phyloP scores from a whole-genome alignment of 2,113 vertebrate genomes.

The Ophthalmolycus amberensis region DNA sequence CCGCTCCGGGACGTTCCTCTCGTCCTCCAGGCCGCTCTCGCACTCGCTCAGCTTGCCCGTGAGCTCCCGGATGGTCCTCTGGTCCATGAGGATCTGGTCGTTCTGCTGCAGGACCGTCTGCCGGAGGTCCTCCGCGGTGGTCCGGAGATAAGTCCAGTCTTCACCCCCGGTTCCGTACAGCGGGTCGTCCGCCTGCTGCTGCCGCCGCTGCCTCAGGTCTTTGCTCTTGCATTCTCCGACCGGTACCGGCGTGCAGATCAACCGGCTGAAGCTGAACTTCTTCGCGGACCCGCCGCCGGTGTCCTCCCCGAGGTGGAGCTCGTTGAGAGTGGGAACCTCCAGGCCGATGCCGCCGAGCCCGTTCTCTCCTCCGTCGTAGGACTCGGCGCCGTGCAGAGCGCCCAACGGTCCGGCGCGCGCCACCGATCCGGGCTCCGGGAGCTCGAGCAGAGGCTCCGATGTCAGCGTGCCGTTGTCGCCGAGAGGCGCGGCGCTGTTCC shows the following conservation, averaged over 20 bases:
- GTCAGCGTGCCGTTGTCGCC: slow-evolving; percentile 84
- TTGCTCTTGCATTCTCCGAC: slow-evolving; percentile 84
- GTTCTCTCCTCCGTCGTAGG: slow-evolving; percentile 71
- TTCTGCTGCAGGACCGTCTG: slow-evolving; percentile 93
- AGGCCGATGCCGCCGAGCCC: slow-evolving; percentile 75
- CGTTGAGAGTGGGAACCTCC: slow-evolving; percentile 79
- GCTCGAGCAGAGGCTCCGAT: slow-evolving; percentile 75
- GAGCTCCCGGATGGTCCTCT: slow-evolving; percentile 93
- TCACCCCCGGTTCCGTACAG: slow-evolving; percentile 76
- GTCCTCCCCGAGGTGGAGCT: slow-evolving; percentile 77
- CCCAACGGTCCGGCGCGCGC: slow-evolving; percentile 85
- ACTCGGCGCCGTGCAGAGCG: slow-evolving; percentile 87
- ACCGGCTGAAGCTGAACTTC: slow-evolving; percentile 87
- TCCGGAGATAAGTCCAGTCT: slow-evolving; percentile 88
- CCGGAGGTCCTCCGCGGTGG: slow-evolving; percentile 91
- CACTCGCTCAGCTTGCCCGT: slow-evolving; percentile 93
- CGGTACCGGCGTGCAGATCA: slow-evolving; percentile 91
- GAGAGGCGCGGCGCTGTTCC: slow-evolving; percentile 80
- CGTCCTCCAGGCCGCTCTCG: slow-evolving; percentile 89
- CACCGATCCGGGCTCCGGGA: slow-evolving; percentile 70
- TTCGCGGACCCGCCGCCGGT: slow-evolving; percentile 66
- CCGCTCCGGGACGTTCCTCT: slow-evolving; percentile 76
- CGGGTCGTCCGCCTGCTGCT: slow-evolving; percentile 75
- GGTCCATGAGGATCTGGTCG: slow-evolving; percentile 92
- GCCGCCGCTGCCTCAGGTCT: slow-evolving; percentile 61